A percentile compares a stretch with the other conserved stretches of the same genome.
These are phyloP conservation scores for Ceratotherium simum DNA, from an alignment of 2,113 vertebrate genomes.

Conservation along the genomic window DNA sequence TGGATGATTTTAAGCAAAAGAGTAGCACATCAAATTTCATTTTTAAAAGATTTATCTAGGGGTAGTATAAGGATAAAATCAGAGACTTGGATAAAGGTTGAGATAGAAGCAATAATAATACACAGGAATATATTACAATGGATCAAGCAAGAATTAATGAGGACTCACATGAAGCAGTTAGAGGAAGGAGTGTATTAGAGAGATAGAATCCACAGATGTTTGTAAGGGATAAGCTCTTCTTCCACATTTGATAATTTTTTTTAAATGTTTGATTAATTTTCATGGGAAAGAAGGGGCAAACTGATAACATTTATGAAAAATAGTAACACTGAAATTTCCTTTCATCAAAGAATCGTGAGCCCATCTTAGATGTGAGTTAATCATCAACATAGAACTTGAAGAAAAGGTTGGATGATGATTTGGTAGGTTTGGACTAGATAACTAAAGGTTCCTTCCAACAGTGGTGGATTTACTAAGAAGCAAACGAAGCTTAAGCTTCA, in stretches of 20 bases:
- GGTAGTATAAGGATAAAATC: slow-evolving; percentile 27
- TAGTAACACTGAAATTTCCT: not conserved
- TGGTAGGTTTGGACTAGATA: not conserved
- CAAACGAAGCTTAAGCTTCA: slow-evolving; percentile 27
- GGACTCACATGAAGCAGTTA: not conserved
- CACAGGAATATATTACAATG: not conserved
- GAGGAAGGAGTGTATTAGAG: not conserved
- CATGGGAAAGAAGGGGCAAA: not conserved
- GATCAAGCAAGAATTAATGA: not conserved
- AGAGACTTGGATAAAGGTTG: not conserved
- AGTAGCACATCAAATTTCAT: not conserved
- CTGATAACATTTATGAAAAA: not conserved
- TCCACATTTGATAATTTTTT: not conserved
- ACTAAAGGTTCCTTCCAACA: not conserved
- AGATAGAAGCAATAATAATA: not conserved
- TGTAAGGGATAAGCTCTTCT: not conserved
- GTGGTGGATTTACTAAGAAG: not conserved
- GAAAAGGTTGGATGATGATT: not conserved
- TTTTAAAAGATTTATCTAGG: not conserved
- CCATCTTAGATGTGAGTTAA: not conserved
- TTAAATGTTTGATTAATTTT: slow-evolving; percentile 46
- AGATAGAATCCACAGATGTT: not conserved
- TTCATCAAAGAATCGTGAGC: not conserved
- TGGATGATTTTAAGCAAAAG: not conserved
- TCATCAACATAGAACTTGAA: slow-evolving; percentile 23